Evolutionary conservation across 1,140 invertebrate genomes (phyloP), one percentile per base, ranked within the genome.

Genomic region (Polypedilum pembai): DNA sequence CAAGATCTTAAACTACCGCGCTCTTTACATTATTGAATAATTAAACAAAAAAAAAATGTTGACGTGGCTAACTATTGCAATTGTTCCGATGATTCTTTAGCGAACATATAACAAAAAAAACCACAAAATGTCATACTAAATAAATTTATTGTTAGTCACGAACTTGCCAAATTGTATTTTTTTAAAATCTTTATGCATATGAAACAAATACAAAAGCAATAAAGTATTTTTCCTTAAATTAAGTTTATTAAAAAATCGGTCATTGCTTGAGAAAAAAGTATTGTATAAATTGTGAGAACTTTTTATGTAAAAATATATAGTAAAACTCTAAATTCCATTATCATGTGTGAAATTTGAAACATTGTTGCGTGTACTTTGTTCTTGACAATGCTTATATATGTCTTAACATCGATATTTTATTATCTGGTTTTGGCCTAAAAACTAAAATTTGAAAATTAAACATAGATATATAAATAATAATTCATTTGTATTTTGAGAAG

Each of bases 121-220:
- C 45, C 45, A 56, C 45, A 56, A 56, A 56, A 56, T 56, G 45
- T 56, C 45, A 56, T n/a, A 56, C 45, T 56, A 56, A 56, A 56
- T 56, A n/a, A n/a, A 56, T 56, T 56, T n/a, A n/a, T 56, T 56
- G 12, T 56, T 56, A 56, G 45, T 56, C 45, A 56, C 45, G 45
- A 56, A 4, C 15, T 56, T 56, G 24, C 24, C 24, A 33, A 33
- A 33, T 33, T 33, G 24, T 5, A 3, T 33, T 33, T 33, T 5
- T 33, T 33, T 33, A 33, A 33, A 33, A 3, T 33, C 24, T 33
- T 3, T 33, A 33, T 33, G 24, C 24, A 33, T 33, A 33, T 33
- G 24, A 33, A 33, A 33, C 24, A 33, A 33, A 33, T 5, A 33
- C 24, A 33, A 33, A 33, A 33, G 24, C 45, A 56, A n/a, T 12